Base-by-base conservation (phyloP, 2,113 vertebrate genomes). In the Semicossyphus pulcher region DNA sequence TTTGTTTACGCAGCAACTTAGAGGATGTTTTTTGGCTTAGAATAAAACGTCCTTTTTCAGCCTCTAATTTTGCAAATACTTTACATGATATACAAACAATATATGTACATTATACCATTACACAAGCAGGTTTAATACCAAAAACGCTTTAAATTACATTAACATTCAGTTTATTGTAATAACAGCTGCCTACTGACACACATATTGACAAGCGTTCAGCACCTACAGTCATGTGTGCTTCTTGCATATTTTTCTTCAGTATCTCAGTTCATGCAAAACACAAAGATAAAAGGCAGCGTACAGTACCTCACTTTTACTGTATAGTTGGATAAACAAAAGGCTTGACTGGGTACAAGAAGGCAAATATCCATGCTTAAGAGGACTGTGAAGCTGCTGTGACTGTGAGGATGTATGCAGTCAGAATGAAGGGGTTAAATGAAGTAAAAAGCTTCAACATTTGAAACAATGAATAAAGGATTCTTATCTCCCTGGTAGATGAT, bases 391-490 rank as follows among this genome's bases (percentile, higher is more conserved):
- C 56, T 32, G 1, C 36, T 62, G 25, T 47, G 36, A 18, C 56
- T 36, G n/a, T 26, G 14, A 11, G 12, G 18, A n/a, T 49, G 25
- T 31, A 37, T 10, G 15, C 60, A 68, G 25, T 29, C 10, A 67
- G 53, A 58, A 56, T 15, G 20, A 65, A 66, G 7, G 16, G 10
- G 31, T 60, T 39, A 72, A 71, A 44, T 45, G 26, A 51, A 56
- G 41, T n/a, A 26, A 68, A 53, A 49, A 9, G 31, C n/a, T 63
- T 56, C 2, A 47, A 52, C 28, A 72, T 77, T 68, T 82, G 42
- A 80, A 86, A 89, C 80, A 87, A 82, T 66, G 69, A 70, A 77
- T 76, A 84, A 66, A 82, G 79, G 20, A 49, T 60, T 56, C 45
- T 83, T 85, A 68, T 88, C 83, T 72, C 21, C 23, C 18, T 5